A percentile compares a stretch with the other conserved stretches of the same genome.
Evolutionary conservation across 1,140 invertebrate genomes (phyloP).

Genomic region (Drosophila sp.): DNA sequence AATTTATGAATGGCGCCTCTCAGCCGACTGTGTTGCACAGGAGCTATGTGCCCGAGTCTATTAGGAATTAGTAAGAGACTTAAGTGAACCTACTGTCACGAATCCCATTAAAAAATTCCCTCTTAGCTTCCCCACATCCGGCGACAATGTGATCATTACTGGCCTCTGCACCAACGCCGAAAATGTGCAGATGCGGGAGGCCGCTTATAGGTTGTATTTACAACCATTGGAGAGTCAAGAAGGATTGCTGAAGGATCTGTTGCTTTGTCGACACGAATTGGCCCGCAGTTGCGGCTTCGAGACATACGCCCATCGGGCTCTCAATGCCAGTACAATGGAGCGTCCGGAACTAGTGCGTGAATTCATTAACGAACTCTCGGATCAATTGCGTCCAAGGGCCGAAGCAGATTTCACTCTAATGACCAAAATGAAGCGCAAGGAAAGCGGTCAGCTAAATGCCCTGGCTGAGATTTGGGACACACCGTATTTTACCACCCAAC

Average conservation of each 20-base stretch:
- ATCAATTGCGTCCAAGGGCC: slow-evolving; percentile 87
- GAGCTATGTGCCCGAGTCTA: slow-evolving; percentile 87
- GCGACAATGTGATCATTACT: slow-evolving; percentile 89
- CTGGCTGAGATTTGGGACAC: slow-evolving; percentile 92
- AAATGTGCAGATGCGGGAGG: slow-evolving; percentile 92
- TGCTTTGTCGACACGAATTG: slow-evolving; percentile 89
- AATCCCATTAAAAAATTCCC: slow-evolving; percentile 5
- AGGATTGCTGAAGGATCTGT: slow-evolving; percentile 88
- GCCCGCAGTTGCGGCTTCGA: slow-evolving; percentile 94
- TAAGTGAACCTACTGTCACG: neutral
- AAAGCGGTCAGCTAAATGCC: slow-evolving; percentile 64
- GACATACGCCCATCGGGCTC: slow-evolving; percentile 94
- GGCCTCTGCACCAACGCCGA: slow-evolving; percentile 92
- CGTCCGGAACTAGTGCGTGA: slow-evolving; percentile 89
- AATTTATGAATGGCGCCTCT: slow-evolving; percentile 91
- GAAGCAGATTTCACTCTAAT: slow-evolving; percentile 89
- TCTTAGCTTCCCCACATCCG: slow-evolving; percentile 89
- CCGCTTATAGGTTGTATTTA: slow-evolving; percentile 94
- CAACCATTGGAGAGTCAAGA: slow-evolving; percentile 92
- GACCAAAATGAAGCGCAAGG: slow-evolving; percentile 87
- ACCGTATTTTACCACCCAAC: slow-evolving; percentile 90
- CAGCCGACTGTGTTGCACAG: slow-evolving; percentile 87
- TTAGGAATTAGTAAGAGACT: slow-evolving; percentile 89
- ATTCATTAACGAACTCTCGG: slow-evolving; percentile 91
- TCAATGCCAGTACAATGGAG: slow-evolving; percentile 94